Conservation (phyloP, 2,113 vertebrate species). For the Psilopogon haemacephalus region DNA sequence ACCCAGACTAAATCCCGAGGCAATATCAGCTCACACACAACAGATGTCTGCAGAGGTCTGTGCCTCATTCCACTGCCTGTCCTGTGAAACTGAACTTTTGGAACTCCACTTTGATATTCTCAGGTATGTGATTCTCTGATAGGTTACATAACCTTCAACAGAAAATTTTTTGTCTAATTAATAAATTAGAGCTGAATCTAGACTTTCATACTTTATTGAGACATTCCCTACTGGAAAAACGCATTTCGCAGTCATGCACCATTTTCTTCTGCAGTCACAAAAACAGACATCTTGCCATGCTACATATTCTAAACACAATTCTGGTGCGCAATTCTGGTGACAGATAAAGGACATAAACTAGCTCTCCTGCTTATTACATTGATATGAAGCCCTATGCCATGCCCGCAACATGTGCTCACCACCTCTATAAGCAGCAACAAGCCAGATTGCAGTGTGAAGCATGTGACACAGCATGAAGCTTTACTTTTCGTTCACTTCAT, state of each 20-base stretch:
- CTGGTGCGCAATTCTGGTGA: background rate
- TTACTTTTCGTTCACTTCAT: background rate
- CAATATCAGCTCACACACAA: background rate
- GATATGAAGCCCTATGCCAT: background rate
- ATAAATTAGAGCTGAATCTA: background rate
- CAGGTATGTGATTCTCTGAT: background rate
- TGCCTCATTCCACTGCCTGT: background rate
- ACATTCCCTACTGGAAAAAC: background rate
- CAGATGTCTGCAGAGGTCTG: background rate
- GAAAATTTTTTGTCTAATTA: background rate
- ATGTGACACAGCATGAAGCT: rapidly evolving
- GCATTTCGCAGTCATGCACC: rapidly evolving
- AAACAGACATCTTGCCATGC: background rate
- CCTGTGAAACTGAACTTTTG: background rate
- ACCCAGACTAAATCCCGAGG: background rate
- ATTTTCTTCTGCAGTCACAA: background rate
- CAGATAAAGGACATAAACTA: background rate
- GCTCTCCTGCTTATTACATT: background rate
- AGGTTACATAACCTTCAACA: background rate
- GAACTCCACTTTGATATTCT: rapidly evolving
- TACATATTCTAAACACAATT: background rate
- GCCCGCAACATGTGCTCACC: rapidly evolving
- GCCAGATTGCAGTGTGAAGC: rapidly evolving
- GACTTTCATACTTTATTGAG: background rate
- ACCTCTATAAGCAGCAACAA: rapidly evolving